phyloP scores from a whole-genome alignment of 2,797 vertebrate genomes.

The Cynodonichthys magdalenae region DNA sequence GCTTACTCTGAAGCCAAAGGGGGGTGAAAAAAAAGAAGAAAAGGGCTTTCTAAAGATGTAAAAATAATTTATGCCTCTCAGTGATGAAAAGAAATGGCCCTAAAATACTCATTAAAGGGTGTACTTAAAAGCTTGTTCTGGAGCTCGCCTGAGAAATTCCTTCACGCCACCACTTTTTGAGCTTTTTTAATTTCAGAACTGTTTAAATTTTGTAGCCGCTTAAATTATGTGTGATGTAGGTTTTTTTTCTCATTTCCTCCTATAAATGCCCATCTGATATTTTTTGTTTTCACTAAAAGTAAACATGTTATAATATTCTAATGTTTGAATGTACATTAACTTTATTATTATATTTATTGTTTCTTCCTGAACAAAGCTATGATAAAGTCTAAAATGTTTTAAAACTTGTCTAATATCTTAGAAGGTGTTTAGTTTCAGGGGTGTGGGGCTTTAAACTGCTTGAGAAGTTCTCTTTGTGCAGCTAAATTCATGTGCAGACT shows the following conservation, averaged over 20 bases:
- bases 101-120: constrained; percentile 80
- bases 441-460: too few relatives aligned
- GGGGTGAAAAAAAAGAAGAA: constrained; percentile 48
- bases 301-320: constrained; percentile 38
- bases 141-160: constrained; percentile 67
- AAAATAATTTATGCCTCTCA: constrained; percentile 57
- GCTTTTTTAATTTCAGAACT: constrained; percentile 61
- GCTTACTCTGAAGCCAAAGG: constrained; percentile 63
- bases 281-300: constrained; percentile 5
- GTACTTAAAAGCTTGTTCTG: constrained; percentile 66
- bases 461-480: too few relatives aligned
- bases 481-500: too few relatives aligned
- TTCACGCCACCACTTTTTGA: constrained; percentile 55
- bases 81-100: constrained; percentile 61
- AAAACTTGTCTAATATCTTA: too few relatives aligned
- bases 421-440: too few relatives aligned
- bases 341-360: constrained; percentile 25
- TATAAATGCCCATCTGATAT: constrained; percentile 16
- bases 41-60: constrained; percentile 69
- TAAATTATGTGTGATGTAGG: constrained; percentile 57
- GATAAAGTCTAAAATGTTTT: too few relatives aligned
- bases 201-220: constrained; percentile 45
- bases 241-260: constrained; percentile 41
- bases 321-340: constrained; percentile 15
- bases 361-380: constrained; percentile 6